Percentiles rank a stretch among this genome's conserved stretches.
Evolutionary conservation across 1,140 invertebrate genomes (phyloP).

Genomic region (Drosophila serrata): DNA sequence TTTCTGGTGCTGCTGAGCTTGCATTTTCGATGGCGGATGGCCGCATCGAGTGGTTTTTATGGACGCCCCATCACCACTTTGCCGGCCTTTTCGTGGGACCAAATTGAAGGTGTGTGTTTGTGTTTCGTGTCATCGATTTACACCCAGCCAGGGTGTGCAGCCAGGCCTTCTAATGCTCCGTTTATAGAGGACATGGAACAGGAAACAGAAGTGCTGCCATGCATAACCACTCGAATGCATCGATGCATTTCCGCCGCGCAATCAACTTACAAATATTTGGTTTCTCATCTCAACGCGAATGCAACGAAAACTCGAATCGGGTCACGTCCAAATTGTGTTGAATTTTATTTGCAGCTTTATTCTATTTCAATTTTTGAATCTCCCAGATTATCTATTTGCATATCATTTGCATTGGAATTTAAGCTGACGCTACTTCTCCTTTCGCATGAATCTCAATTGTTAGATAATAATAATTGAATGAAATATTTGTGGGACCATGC

Average conservation of each 20-base stretch:
- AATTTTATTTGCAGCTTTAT: constrained; percentile 9
- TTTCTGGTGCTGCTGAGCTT: constrained; percentile 35
- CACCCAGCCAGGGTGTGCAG: no score
- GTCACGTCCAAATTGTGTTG: constrained; percentile 20
- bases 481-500: background rate
- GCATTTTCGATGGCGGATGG: constrained; percentile 33
- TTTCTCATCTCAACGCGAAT: constrained; percentile 14
- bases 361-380: constrained; percentile 27
- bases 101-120: constrained; percentile 41
- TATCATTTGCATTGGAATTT: constrained; percentile 15
- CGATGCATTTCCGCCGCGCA: constrained; percentile 51
- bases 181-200: constrained; percentile 23
- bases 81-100: constrained; percentile 1
- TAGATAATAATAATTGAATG: background rate
- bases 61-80: constrained; percentile 2
- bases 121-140: constrained; percentile 41
- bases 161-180: constrained; percentile 1
- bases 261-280: constrained; percentile 54
- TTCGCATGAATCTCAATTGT: background rate
- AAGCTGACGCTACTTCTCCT: background rate
- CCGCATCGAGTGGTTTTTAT: constrained; percentile 33
- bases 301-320: constrained; percentile 7
- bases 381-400: constrained; percentile 11
- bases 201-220: constrained; percentile 42
- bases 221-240: constrained; percentile 42